phyloP scores from a whole-genome alignment of 2,888 invertebrate genomes.

The Melieria picta region DNA sequence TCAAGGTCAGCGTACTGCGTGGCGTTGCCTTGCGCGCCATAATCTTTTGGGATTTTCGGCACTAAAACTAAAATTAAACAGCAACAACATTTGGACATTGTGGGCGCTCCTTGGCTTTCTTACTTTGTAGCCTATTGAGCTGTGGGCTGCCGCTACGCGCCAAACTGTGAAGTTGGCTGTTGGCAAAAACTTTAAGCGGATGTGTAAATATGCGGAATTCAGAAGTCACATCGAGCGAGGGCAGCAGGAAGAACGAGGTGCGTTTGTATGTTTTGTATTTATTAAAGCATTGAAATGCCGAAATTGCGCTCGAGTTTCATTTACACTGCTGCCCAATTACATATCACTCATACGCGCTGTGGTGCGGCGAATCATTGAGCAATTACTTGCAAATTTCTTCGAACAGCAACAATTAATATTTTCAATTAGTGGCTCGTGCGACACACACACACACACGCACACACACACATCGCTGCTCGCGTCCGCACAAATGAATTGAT shows the following conservation, averaged over 20 bases:
- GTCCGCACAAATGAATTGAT: conserved; percentile 17
- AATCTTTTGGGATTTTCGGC: conserved; percentile 24
- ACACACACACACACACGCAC: conserved; percentile 2
- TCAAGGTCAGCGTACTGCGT: conserved; percentile 37
- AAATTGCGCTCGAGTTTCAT: no score
- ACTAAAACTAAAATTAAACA: conserved; percentile 26
- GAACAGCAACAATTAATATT: background rate
- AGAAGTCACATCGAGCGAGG: no score
- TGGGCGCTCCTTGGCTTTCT: conserved; percentile 12
- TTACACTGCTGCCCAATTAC: no score
- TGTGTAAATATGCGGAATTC: conserved; percentile 36
- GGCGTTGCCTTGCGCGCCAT: background rate
- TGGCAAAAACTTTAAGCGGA: conserved; percentile 38
- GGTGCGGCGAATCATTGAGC: no score
- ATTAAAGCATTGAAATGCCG: no score
- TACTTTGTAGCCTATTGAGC: background rate
- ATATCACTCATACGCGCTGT: no score
- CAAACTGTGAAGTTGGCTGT: no score
- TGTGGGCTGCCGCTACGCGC: no score
- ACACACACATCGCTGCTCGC: background rate
- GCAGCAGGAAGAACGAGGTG: no score
- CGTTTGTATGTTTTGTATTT: no score
- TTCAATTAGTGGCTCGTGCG: background rate
- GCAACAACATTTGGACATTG: conserved; percentile 2
- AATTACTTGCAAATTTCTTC: conserved; percentile 35